Evolutionary conservation across 2,888 invertebrate species (phyloP), one percentile per base, ranked within the genome.

Genomic region (Phyto melanocephala): DNA sequence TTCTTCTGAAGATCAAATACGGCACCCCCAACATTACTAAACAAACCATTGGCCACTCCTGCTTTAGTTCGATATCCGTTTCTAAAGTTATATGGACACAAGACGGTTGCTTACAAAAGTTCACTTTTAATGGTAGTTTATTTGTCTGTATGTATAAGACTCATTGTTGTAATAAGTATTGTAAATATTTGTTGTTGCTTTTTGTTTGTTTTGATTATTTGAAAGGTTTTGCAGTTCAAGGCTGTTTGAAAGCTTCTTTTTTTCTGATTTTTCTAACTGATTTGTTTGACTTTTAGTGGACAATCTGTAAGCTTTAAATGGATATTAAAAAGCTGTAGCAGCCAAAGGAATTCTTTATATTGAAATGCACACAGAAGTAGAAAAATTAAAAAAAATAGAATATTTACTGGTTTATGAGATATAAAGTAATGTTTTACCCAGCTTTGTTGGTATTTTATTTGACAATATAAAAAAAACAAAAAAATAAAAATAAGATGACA

Each of bases 191-290:
- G 37, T 47, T 37, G 70, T 60, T 76, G 13, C 63, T 54, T 70
- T 42, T 70, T 42, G 54, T 68, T 33, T 11, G 13, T 11, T 11
- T 35, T 37, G 72, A 60, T 45, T 45, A 74, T 84, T 84, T 75
- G 78, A 84, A 83, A 81, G 84, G 84, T 84, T 81, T 83, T 65
- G 54, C 81, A 83, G 84, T 84, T 84, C 84, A 84, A 84, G 84
- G 84, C 84, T 84, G 79, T 75, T 79, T 60, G 37, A 79, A 82
- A 82, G 78, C 78, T 81, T 63, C 67, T 70, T 60, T 11, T 74
- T 54, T 75, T 56, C 52, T 52, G 62, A 8, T 50, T 24, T 52
- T 52, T 37, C 37, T 17, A 58, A 67, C 40, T n/a, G 65, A 28
- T 56, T 67, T 35, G n/a, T 63, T 45, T 68, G 54, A 37, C 47